These are phyloP conservation scores for Aurelia aurita complex sp. Pacific DNA, from an alignment of 30 jellyfish, hydroid and myxozoan species.

Conservation along the genomic window DNA sequence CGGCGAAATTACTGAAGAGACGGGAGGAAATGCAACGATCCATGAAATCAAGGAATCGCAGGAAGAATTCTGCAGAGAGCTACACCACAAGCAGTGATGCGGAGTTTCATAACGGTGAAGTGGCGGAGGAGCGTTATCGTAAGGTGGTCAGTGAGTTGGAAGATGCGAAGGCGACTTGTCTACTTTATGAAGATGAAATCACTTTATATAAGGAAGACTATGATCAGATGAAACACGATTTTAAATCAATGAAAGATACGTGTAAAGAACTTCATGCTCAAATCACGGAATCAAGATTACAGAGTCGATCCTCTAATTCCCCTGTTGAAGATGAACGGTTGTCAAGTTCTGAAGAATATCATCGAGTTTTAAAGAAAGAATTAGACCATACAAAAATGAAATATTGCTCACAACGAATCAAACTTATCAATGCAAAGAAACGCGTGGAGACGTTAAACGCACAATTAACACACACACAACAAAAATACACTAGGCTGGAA, in stretches of 20 bases:
- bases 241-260: slow-evolving; percentile 52
- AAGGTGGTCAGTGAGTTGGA: slow-evolving; percentile 68
- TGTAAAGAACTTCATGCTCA: slow-evolving; percentile 56
- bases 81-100: slow-evolving; percentile 51
- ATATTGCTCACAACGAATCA: slow-evolving; percentile 87
- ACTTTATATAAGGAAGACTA: slow-evolving; percentile 50
- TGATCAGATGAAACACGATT: slow-evolving; percentile 62
- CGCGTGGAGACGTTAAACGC: slow-evolving; percentile 80
- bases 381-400: slow-evolving; percentile 83
- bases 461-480: slow-evolving; percentile 73
- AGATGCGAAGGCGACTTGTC: slow-evolving; percentile 72
- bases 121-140: slow-evolving; percentile 56
- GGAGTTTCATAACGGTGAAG: slow-evolving; percentile 39
- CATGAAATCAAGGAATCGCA: slow-evolving; percentile 16
- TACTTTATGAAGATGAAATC: slow-evolving; percentile 68
- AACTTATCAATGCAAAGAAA: slow-evolving; percentile 87
- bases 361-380: slow-evolving; percentile 70
- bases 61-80: slow-evolving; percentile 34
- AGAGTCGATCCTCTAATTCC: slow-evolving; percentile 14
- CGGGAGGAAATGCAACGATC: slow-evolving; percentile 53
- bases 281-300: slow-evolving; percentile 68
- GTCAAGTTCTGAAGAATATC: slow-evolving; percentile 59
- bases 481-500: slow-evolving; percentile 49
- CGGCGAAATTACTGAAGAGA: slow-evolving; percentile 58
- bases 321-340: slow-evolving; percentile 15